Base-by-base conservation (phyloP, 1,140 invertebrate genomes). In the Leptinotarsa undecemlineata region DNA sequence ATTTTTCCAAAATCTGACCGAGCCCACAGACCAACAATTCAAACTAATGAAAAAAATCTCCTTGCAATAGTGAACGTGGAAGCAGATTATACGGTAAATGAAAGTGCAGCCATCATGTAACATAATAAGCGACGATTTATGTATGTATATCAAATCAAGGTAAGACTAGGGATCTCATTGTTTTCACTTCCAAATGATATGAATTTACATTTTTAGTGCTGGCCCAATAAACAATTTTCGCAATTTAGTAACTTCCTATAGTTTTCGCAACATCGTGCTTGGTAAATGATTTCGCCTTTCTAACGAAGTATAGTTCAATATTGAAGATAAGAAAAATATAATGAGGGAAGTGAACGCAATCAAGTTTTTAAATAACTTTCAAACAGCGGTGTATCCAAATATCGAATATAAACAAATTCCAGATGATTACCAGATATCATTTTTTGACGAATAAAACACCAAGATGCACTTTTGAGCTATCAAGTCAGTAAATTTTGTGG, bases 31-130 rank as follows among this genome's bases (percentile, higher is more conserved):
- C 63, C 19, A 64, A 64, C 63, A 20, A 15, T 64, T n/a, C 11
- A 13, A 21, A 64, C 20, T 21, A 21, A 2, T 64, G 14, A 64
- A 64, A 64, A 23, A 64, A 64, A 20, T 64, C 17, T 33, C 11
- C 63, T 64, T 64, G 63, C 63, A 64, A 64, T 64, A 64, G n/a
- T 64, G 63, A 64, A 64, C 63, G 63, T 64, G 63, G 63, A 64
- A 64, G 63, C 20, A 64, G 4, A 64, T 64, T 64, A 64, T 64
- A 64, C 4, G 21, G 63, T 64, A 64, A 64, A 64, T 64, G 63
- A 64, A 64, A 64, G 63, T 64, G 63, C 63, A 64, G 26, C 21
- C 63, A 64, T 64, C 63, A 64, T 64, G 63, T 64, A 33, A 64
- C 63, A 20, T 64, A 64, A 64, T 64, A 17, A 8, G n/a, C 51